Percentiles rank a stretch among this genome's conserved stretches.
Conservation (phyloP, 2,888 invertebrate genomes). For the Chrysina gloriosa region DNA sequence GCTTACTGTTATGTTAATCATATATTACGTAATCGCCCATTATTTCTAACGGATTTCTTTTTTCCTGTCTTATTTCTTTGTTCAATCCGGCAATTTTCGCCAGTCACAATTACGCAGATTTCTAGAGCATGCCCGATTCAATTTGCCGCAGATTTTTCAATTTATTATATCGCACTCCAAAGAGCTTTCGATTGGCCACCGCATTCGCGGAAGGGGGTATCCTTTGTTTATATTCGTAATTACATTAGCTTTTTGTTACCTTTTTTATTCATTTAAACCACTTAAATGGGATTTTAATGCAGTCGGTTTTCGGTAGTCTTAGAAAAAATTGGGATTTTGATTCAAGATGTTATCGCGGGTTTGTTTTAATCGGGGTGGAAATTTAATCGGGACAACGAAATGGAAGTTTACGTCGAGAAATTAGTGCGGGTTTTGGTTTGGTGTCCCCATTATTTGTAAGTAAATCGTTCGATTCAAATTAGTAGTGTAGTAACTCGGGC, state of each 20-base stretch:
- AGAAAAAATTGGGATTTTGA: neutral
- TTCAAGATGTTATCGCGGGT: neutral
- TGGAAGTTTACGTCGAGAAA: constrained; percentile 17
- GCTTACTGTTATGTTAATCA: constrained; percentile 15
- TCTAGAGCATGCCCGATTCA: constrained; percentile 14
- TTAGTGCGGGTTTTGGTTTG: constrained; percentile 12
- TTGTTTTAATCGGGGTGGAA: neutral
- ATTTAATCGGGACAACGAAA: neutral
- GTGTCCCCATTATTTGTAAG: constrained; percentile 18
- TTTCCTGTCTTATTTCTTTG: neutral
- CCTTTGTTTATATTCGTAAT: neutral
- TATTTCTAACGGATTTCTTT: constrained; percentile 23
- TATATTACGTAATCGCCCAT: constrained; percentile 9
- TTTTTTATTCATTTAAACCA: too few species aligned
- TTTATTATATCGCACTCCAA: neutral
- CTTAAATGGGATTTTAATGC: neutral
- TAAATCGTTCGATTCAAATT: too few species aligned
- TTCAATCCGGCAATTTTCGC: constrained; percentile 9
- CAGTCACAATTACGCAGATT: constrained; percentile 9
- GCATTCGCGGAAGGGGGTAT: neutral
- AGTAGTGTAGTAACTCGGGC: too few species aligned
- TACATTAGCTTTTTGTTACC: neutral
- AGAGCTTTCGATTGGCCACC: neutral
- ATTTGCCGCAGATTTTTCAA: neutral
- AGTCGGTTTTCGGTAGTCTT: neutral